Evolutionary conservation across 2,888 invertebrate species (phyloP).

Genomic region (Chrysomela aeneicollis): DNA sequence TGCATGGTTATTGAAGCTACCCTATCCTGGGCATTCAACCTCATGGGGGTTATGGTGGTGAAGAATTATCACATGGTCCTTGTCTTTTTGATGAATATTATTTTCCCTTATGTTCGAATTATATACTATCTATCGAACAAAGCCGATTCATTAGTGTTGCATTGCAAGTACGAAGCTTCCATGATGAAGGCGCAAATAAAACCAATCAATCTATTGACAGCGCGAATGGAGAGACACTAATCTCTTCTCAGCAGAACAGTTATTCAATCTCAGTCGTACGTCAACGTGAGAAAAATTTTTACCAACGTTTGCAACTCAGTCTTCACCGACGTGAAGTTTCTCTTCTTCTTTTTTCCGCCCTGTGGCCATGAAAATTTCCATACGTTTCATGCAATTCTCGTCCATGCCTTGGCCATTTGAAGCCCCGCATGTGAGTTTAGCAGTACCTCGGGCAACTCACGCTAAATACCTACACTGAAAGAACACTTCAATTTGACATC

Average conservation of each 20-base stretch:
- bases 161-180: too few species aligned
- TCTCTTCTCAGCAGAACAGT: background rate
- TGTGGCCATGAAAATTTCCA: conserved; percentile 8
- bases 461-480: conserved; percentile 18
- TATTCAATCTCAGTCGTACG: conserved; percentile 1
- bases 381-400: conserved; percentile 6
- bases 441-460: conserved; percentile 38
- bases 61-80: too few species aligned
- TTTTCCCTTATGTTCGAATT: too few species aligned
- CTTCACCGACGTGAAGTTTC: background rate
- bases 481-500: too few species aligned
- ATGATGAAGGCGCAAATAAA: too few species aligned
- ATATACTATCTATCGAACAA: too few species aligned
- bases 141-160: too few species aligned
- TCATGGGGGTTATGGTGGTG: too few species aligned
- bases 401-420: conserved; percentile 21
- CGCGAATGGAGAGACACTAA: background rate
- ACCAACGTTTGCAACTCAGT: background rate
- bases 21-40: too few species aligned
- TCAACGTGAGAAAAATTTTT: background rate
- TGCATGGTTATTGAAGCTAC: too few species aligned
- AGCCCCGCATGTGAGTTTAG: conserved; percentile 37
- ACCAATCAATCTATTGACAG: too few species aligned
- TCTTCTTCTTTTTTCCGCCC: conserved; percentile 6
- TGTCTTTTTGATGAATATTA: too few species aligned